Percentiles rank a stretch among this genome's conserved stretches.
These are phyloP conservation scores for Actenoides lindsayi DNA, from an alignment of 2,113 vertebrate genomes.

Conservation along the genomic window DNA sequence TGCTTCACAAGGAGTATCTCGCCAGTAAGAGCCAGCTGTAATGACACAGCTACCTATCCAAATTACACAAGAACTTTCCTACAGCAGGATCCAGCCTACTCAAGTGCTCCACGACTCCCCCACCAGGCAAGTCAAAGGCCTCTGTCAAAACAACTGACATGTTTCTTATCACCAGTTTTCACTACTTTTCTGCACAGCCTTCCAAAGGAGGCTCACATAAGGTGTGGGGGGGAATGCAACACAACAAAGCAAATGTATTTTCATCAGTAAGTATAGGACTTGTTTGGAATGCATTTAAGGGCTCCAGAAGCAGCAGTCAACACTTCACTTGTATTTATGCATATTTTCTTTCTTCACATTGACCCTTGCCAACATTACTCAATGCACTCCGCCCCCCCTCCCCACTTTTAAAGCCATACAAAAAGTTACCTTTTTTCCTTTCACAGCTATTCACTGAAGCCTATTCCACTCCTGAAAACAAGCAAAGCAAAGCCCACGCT, in stretches of 20 bases:
- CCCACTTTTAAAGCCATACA: background rate
- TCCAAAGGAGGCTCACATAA: background rate
- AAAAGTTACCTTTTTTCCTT: slow-evolving; percentile 68
- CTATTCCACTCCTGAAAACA: slow-evolving; percentile 77
- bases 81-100: background rate
- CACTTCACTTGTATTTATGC: slow-evolving; percentile 8
- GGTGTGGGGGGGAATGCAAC: background rate
- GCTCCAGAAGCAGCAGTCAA: slow-evolving; percentile 53
- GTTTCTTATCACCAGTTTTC: background rate
- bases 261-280: slow-evolving; percentile 27
- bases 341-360: slow-evolving; percentile 29
- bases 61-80: slow-evolving; percentile 7
- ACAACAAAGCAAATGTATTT: background rate
- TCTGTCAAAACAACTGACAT: background rate
- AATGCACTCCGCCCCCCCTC: background rate
- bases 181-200: background rate
- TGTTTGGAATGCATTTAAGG: slow-evolving; percentile 8
- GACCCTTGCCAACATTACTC: slow-evolving; percentile 54
- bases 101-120: background rate
- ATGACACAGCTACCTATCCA: background rate
- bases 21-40: accelerated
- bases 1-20: background rate
- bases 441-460: slow-evolving; percentile 72
- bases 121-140: background rate
- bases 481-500: slow-evolving; percentile 78